phyloP scores from a whole-genome alignment of 2,888 invertebrate genomes.

The Pseudococcus jackbeardsleyi region DNA sequence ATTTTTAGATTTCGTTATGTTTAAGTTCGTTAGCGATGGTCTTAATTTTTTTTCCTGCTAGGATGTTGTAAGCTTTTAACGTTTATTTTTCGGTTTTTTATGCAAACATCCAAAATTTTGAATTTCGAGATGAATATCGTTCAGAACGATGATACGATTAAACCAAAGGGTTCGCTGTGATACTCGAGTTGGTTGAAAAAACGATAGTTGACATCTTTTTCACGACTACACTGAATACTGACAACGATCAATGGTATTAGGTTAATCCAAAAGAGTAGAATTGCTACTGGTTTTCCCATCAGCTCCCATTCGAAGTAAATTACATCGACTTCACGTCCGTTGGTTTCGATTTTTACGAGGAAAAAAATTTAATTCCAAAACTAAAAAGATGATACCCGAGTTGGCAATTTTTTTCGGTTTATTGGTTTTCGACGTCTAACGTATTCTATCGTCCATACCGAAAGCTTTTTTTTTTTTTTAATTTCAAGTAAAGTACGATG shows the following conservation, averaged over 20 bases:
- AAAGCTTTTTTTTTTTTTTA: background rate
- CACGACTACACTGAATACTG: background rate
- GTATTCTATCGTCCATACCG: background rate
- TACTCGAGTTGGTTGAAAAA: background rate
- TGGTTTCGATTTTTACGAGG: background rate
- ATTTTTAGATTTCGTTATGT: background rate
- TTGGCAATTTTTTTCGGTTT: background rate
- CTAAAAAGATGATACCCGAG: background rate
- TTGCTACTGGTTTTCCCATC: background rate
- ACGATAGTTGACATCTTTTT: background rate
- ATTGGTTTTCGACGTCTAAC: background rate
- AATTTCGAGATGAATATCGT: background rate
- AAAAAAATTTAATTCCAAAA: too few species aligned
- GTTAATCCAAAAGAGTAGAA: background rate
- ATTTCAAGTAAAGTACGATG: background rate
- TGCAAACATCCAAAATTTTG: background rate
- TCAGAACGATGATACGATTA: background rate
- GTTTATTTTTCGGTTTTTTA: background rate
- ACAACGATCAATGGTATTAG: background rate
- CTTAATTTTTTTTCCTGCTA: conserved; percentile 29
- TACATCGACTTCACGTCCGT: background rate
- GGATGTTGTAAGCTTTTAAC: background rate
- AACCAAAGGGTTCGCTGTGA: background rate
- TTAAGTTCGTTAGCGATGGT: conserved; percentile 35
- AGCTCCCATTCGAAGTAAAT: background rate